These are phyloP conservation scores for Drosophila rubida DNA, from an alignment of 2,888 invertebrate genomes.

Conservation along the genomic window DNA sequence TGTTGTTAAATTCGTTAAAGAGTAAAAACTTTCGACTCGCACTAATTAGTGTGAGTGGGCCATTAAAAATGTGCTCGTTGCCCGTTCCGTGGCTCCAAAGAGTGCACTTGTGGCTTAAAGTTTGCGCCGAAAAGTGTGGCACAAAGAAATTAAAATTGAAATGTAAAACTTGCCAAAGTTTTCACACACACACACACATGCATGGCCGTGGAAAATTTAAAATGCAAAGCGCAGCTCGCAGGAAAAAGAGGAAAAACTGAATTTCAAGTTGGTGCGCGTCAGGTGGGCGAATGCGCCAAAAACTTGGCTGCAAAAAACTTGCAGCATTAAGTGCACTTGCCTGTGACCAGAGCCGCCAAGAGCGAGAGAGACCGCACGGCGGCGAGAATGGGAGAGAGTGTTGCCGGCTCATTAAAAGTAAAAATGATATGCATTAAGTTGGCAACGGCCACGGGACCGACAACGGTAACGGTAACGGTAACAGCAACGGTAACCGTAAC, in stretches of 20 bases:
- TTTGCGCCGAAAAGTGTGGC: conserved; percentile 47
- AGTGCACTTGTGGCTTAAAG: conserved; percentile 60
- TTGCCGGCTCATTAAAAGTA: conserved; percentile 72
- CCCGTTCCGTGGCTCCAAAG: background rate
- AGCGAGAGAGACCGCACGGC: background rate
- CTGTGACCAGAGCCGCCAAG: conserved; percentile 20
- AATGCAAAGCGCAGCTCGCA: conserved; percentile 63
- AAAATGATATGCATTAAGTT: conserved; percentile 79
- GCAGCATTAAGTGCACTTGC: conserved; percentile 75
- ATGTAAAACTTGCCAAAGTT: conserved; percentile 72
- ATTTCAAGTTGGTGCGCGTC: conserved; percentile 63
- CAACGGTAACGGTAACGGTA: conserved; percentile 59
- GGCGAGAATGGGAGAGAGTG: conserved; percentile 37
- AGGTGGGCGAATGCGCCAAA: conserved; percentile 62
- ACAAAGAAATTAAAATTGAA: conserved; percentile 76
- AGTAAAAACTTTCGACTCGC: conserved; percentile 36
- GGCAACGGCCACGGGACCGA: conserved; percentile 53
- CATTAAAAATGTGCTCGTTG: conserved; percentile 54
- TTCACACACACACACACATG: conserved; percentile 29
- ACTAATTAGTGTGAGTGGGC: conserved; percentile 68
- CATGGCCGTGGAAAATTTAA: conserved; percentile 56
- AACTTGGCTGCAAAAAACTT: conserved; percentile 65
- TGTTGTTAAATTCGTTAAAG: conserved; percentile 21
- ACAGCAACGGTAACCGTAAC: conserved; percentile 58
- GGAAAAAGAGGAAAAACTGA: conserved; percentile 38